Conservation (phyloP, 2,113 vertebrate genomes). For the Rattus rattus region DNA sequence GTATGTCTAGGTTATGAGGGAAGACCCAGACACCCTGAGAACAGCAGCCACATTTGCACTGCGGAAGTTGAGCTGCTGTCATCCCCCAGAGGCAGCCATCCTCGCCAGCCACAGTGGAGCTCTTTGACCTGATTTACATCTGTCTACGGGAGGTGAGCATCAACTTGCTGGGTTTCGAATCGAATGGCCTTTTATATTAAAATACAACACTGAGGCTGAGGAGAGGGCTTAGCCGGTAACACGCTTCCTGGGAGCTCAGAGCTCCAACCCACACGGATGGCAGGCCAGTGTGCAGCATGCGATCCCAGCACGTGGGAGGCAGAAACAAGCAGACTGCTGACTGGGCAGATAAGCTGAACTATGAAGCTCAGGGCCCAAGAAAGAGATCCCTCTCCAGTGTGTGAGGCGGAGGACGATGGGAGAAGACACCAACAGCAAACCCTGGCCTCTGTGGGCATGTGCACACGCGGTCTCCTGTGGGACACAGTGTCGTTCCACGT, state of each 20-base stretch:
- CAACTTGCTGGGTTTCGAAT: neutral
- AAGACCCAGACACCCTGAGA: neutral
- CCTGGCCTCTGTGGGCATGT: neutral
- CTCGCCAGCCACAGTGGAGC: neutral
- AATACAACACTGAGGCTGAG: neutral
- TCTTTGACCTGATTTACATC: neutral
- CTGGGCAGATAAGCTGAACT: neutral
- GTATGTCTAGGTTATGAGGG: neutral
- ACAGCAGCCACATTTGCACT: neutral
- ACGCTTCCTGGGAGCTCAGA: neutral
- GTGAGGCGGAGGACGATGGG: neutral
- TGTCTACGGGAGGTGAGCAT: neutral
- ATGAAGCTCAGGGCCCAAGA: neutral
- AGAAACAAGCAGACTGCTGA: neutral
- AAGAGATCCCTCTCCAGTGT: neutral
- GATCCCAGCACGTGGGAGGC: neutral
- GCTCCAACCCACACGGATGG: neutral
- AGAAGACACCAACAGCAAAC: neutral
- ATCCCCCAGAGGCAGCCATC: neutral
- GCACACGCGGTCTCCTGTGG: neutral
- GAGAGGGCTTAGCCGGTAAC: neutral
- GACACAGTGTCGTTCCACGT: fast-evolving
- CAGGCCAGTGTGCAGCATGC: neutral
- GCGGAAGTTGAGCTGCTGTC: neutral
- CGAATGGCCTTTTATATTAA: neutral